A percentile compares a stretch with the other conserved stretches of the same genome.
These are phyloP conservation scores for Antheraea yamamai DNA, from an alignment of 2,888 invertebrate genomes.

Conservation along the genomic window DNA sequence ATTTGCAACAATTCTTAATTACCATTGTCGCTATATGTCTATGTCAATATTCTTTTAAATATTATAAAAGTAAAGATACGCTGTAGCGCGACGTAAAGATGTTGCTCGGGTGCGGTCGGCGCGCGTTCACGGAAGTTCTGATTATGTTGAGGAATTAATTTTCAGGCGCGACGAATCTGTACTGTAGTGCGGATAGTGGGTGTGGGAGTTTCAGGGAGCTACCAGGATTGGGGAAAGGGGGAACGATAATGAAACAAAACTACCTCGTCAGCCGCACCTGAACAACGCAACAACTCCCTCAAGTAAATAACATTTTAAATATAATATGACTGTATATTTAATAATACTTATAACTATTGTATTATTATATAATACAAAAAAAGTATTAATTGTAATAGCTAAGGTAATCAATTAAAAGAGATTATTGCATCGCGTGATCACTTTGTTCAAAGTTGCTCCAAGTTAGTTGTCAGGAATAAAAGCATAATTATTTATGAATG, in stretches of 20 bases:
- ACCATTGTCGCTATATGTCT: neutral
- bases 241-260: slow-evolving; percentile 63
- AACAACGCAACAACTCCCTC: slow-evolving; percentile 63
- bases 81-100: slow-evolving; percentile 31
- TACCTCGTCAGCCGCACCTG: slow-evolving; percentile 72
- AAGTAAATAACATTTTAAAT: slow-evolving; percentile 53
- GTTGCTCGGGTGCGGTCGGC: slow-evolving; percentile 31
- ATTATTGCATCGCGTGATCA: too few species aligned
- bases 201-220: slow-evolving; percentile 31
- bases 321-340: neutral
- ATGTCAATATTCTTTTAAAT: slow-evolving; percentile 1
- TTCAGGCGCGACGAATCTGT: slow-evolving; percentile 78
- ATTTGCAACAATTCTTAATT: too few species aligned
- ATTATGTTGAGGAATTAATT: slow-evolving; percentile 83
- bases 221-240: slow-evolving; percentile 32
- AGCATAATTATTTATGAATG: too few species aligned
- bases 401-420: neutral
- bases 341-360: neutral
- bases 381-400: neutral
- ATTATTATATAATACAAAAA: neutral
- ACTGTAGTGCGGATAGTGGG: slow-evolving; percentile 53
- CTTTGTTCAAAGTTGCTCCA: too few species aligned
- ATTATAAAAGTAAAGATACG: slow-evolving; percentile 61
- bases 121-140: slow-evolving; percentile 71
- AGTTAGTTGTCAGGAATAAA: too few species aligned